Evolutionary conservation across 2,797 vertebrate genomes (phyloP), one percentile per base, ranked within the genome.

Genomic region (Serranus cabrilla): DNA sequence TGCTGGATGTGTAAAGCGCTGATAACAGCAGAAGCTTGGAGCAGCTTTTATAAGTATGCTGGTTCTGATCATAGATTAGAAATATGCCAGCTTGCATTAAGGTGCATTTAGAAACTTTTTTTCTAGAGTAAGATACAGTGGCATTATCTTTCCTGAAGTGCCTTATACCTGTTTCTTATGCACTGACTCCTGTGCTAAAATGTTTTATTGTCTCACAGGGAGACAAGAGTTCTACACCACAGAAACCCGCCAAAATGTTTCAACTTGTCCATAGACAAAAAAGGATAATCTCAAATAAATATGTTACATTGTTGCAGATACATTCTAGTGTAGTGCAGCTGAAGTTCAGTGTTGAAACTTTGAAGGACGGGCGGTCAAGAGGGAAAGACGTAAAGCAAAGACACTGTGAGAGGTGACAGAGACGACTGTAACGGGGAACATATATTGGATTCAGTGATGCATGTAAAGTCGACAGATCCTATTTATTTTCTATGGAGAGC

Each of bases 61-160:
- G 37, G 20, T 21, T 64, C 25, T 49, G 55, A 52, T 45, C 45
- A 45, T 8, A 56, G 40, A 74, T 59, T 47, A 59, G 31, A 59
- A 25, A 64, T n/a, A 10, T 12, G 40, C 40, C 64, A 14, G 27
- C 39, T 68, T 57, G 46, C 64, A 42, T 57, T 21, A 34, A 27
- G 20, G 23, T 34, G 34, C 34, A 34, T 34, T 34, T 5, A 8
- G 34, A 34, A 34, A 34, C 3, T 17, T 14, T 60, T 21, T 23
- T 45, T 20, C 68, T 61, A 47, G 9, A 31, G 21, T 14, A n/a
- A 27, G 56, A 31, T 20, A n/a, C 40, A 34, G 13, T 8, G 34
- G 18, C 3, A 7, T 49, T 20, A 40, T 56, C 46, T 18, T 18
- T 11, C 17, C 27, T 61, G 4, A n/a, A 13, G 7, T 6, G 57